phyloP scores from a whole-genome alignment of 2,113 vertebrate genomes.

The Benitochromis conjunctus region DNA sequence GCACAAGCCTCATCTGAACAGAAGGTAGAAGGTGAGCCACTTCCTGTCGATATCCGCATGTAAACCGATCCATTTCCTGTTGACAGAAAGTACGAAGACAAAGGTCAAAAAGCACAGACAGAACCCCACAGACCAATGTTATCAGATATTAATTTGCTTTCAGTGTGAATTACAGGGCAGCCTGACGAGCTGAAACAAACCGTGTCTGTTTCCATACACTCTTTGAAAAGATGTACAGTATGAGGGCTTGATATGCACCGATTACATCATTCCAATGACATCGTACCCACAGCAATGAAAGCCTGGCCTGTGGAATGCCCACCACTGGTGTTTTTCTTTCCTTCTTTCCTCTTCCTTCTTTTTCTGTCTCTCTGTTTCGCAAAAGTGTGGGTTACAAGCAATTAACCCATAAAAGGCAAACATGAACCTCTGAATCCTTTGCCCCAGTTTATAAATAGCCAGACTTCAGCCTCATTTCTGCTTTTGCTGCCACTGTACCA shows the following conservation, averaged over 20 bases:
- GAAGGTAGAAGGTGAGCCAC: slow-evolving; percentile 2
- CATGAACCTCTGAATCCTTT: slow-evolving; percentile 29
- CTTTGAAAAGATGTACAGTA: slow-evolving; percentile 3
- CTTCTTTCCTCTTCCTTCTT: background rate
- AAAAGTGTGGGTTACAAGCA: slow-evolving; percentile 45
- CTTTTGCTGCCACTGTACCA: slow-evolving; percentile 3
- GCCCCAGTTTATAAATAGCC: slow-evolving; percentile 39
- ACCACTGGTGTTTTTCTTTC: slow-evolving; percentile 38
- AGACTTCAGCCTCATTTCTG: slow-evolving; percentile 13
- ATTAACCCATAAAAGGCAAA: slow-evolving; percentile 61
- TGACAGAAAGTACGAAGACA: background rate
- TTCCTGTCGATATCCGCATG: slow-evolving; percentile 5
- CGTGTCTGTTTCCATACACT: slow-evolving; percentile 4
- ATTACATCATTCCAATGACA: slow-evolving; percentile 61
- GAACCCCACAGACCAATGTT: background rate
- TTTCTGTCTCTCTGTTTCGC: slow-evolving; percentile 9
- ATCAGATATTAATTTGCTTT: slow-evolving; percentile 1
- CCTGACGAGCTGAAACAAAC: slow-evolving; percentile 15
- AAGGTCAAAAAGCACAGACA: background rate
- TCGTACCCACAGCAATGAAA: slow-evolving; percentile 56
- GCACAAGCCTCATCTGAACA: background rate
- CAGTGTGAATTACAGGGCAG: background rate
- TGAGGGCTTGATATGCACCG: background rate
- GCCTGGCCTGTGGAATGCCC: slow-evolving; percentile 55
- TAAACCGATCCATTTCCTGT: slow-evolving; percentile 31